These are phyloP conservation scores for Phyto melanocephala DNA, from an alignment of 2,888 invertebrate genomes.

Conservation along the genomic window DNA sequence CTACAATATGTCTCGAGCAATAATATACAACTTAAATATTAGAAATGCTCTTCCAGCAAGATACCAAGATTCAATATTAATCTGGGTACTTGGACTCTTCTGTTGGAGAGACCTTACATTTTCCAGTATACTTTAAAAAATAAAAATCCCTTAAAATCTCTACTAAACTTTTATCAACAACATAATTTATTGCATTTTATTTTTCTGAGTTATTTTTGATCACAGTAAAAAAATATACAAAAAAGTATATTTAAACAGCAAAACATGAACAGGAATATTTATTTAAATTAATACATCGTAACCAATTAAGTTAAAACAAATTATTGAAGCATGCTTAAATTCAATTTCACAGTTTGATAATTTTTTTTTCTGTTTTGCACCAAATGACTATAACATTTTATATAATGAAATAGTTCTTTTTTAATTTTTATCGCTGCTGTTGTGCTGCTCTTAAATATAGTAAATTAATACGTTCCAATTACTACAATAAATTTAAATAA, in stretches of 20 bases:
- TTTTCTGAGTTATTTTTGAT: neutral
- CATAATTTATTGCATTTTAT: neutral
- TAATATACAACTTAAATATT: too few species aligned
- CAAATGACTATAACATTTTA: conserved; percentile 33
- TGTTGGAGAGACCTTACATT: too few species aligned
- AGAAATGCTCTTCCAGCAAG: too few species aligned
- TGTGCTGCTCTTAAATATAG: conserved; percentile 43
- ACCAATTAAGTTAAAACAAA: conserved; percentile 60
- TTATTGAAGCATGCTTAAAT: conserved; percentile 63
- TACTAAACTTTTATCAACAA: conserved; percentile 14
- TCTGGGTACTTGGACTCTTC: too few species aligned
- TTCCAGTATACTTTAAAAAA: too few species aligned
- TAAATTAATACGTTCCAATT: conserved; percentile 62
- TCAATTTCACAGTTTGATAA: conserved; percentile 64
- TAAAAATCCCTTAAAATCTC: too few species aligned
- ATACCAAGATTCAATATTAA: too few species aligned
- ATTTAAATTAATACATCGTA: conserved; percentile 28
- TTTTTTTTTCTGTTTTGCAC: conserved; percentile 35
- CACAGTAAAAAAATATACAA: neutral
- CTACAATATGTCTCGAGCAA: too few species aligned
- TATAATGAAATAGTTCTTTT: conserved; percentile 39
- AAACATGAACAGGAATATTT: neutral
- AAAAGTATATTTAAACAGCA: conserved; percentile 17
- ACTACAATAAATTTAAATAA: conserved; percentile 60
- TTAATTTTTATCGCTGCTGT: neutral